Base-by-base conservation (phyloP, 2,113 vertebrate species). In the Colossoma macropomum region DNA sequence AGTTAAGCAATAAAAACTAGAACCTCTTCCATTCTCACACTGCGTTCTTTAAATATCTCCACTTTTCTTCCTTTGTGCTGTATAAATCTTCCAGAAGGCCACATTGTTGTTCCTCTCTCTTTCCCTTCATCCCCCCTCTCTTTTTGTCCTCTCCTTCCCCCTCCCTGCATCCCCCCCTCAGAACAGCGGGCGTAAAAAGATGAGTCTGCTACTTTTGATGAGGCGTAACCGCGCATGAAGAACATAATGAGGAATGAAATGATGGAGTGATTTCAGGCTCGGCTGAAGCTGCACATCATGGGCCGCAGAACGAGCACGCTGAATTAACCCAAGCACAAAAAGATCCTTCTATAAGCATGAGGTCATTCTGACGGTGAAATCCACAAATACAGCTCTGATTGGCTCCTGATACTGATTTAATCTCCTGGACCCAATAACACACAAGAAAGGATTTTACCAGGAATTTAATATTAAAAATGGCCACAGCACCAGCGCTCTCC, bases 181-280 rank as follows among this genome's bases (percentile, higher is more conserved):
- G 45, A 25, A 66, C 28, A 54, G 69, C 73, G 52, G 45, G 80
- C 54, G 32, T 78, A 80, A 84, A 80, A 84, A 73, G 82, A 84
- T 73, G 74, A 81, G 73, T 69, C 15, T 86, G 85, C 74, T 80
- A 59, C 48, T 74, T 79, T 38, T 85, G 85, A 88, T 90, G 84
- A 80, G 66, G 82, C 28, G 50, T 85, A 85, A 81, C 60, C 80
- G 65, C 2, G 62, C 80, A 79, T 75, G 78, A 81, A 82, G 82
- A 81, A 78, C 75, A 78, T 73, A 69, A 89, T 78, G 70, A 81
- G 79, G 72, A 75, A 82, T 52, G 85, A 79, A 85, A 82, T 77
- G 85, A 87, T 82, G 86, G 82, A 84, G 75, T 84, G 86, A 84
- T 84, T 87, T 83, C 79, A 84, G 60, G 81, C 85, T 81, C 30